Conservation (phyloP, 2,113 vertebrate genomes). For the Rhipidura dahli region DNA sequence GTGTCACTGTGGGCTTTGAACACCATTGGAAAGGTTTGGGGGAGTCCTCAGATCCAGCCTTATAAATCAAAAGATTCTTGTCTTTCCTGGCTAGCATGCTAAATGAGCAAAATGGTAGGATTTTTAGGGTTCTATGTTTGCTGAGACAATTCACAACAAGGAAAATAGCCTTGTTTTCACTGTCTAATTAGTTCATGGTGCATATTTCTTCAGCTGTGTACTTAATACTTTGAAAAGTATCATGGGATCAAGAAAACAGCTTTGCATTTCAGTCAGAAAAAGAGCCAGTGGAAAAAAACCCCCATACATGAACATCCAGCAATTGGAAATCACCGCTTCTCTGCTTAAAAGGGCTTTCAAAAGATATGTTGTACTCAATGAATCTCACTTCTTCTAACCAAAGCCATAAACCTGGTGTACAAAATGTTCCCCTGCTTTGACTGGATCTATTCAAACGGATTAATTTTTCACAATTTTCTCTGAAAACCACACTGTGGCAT, state of each 20-base stretch:
- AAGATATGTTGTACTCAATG: not conserved
- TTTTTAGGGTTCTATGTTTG: not conserved
- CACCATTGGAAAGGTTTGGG: not conserved
- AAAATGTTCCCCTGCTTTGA: constrained; percentile 1
- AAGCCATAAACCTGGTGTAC: not conserved
- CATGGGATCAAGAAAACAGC: not conserved
- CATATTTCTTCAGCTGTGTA: not conserved
- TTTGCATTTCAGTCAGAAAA: not conserved
- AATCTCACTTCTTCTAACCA: not conserved
- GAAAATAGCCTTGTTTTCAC: not conserved
- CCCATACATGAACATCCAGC: not conserved
- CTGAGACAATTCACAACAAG: not conserved
- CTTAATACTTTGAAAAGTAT: not conserved
- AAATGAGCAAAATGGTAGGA: not conserved
- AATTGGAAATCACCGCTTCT: not conserved
- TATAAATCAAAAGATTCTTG: not conserved
- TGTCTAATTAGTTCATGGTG: not conserved
- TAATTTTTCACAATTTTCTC: constrained; percentile 19
- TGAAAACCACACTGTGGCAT: constrained; percentile 25
- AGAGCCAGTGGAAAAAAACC: not conserved
- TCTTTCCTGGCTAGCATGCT: not conserved
- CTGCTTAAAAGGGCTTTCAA: not conserved
- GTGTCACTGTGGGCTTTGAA: not conserved
- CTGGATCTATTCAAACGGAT: not conserved
- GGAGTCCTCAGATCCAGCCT: not conserved